Percentiles rank a stretch among this genome's conserved stretches.
Conservation (phyloP, 64 coral and sea anemone genomes). For the Pachyseris speciosa region DNA sequence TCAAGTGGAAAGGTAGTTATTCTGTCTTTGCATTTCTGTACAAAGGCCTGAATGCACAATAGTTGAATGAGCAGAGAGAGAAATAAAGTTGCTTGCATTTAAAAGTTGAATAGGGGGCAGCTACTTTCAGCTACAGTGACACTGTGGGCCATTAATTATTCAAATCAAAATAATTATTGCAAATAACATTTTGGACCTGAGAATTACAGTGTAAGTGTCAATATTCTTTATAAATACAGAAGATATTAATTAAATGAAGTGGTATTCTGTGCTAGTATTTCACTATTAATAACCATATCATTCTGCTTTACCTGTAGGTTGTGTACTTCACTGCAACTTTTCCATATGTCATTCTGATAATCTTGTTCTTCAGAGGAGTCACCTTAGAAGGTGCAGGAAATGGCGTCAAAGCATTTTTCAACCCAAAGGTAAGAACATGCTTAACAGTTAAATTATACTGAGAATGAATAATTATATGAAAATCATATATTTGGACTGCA, state of each 20-base stretch:
- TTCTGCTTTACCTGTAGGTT: slow-evolving; percentile 49
- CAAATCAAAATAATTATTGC: too few species aligned
- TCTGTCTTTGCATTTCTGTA: background rate
- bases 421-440: slow-evolving; percentile 65
- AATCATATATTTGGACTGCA: background rate
- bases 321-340: slow-evolving; percentile 96
- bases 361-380: slow-evolving; percentile 92
- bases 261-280: too few species aligned
- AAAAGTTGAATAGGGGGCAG: too few species aligned
- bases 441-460: background rate
- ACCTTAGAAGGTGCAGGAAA: slow-evolving; percentile 93
- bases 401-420: slow-evolving; percentile 84
- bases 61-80: background rate
- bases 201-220: too few species aligned
- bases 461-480: too few species aligned
- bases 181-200: too few species aligned
- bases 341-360: slow-evolving; percentile 87
- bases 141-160: too few species aligned
- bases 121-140: too few species aligned
- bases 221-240: too few species aligned
- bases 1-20: slow-evolving; percentile 96
- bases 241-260: too few species aligned
- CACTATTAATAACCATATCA: background rate
- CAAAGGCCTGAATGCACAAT: background rate
- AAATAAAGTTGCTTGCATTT: background rate